Conservation (phyloP, 2,888 invertebrate genomes). For the Oasisia sp. region DNA sequence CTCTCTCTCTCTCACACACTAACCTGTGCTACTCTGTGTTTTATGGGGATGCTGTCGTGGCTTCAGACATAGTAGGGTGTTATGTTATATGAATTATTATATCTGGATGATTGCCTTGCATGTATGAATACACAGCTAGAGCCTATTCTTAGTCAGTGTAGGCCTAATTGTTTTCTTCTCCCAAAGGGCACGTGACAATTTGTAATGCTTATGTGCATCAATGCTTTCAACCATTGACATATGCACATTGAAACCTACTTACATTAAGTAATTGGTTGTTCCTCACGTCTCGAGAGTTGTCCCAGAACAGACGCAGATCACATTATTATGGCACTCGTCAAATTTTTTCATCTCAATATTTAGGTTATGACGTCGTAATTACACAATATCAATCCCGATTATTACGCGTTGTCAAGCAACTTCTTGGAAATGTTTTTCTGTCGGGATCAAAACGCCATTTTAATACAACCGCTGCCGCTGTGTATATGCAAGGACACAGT, state of each 20-base stretch:
- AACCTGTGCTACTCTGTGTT: too few species aligned
- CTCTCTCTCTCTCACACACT: too few species aligned
- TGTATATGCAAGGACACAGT: not conserved
- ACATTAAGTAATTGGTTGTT: not conserved
- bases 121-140: too few species aligned
- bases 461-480: not conserved
- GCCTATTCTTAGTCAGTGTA: not conserved
- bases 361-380: not conserved
- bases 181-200: not conserved
- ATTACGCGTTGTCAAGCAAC: not conserved
- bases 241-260: not conserved
- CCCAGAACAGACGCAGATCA: not conserved
- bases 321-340: not conserved
- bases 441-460: not conserved
- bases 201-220: not conserved
- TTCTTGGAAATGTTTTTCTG: not conserved
- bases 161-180: not conserved
- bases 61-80: too few species aligned
- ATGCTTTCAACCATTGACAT: not conserved
- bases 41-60: too few species aligned
- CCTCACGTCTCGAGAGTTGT: not conserved
- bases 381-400: not conserved
- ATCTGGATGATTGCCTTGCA: too few species aligned
- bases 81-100: too few species aligned
- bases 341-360: not conserved